Evolutionary conservation across 1,140 invertebrate genomes (phyloP), one percentile per base, ranked within the genome.

Genomic region (Cyclargus thomasi): DNA sequence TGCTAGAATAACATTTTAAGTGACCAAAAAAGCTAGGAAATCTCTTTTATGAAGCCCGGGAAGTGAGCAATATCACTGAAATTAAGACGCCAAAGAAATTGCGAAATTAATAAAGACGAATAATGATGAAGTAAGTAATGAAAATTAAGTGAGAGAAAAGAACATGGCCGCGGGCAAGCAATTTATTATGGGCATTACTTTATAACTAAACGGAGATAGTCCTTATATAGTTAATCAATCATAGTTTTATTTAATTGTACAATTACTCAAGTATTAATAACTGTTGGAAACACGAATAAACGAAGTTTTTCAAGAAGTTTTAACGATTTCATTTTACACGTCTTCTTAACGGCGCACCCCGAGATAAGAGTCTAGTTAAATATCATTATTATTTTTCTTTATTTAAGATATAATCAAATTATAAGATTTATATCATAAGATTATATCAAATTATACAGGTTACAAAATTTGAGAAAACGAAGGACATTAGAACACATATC

Each of bases 81-180:
- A 16, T 47, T 47, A 47, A 47, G 39, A 16, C 14, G 39, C 39
- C 39, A 47, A 47, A 47, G 39, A 47, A 47, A 59, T 59, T 59
- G 10, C 1, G 18, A 20, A 18, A 18, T 59, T 59, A 20, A 59
- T 20, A 20, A 59, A 59, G 55, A 59, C 53, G 17, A 20, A 55
- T 20, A 20, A 55, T 59, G 20, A 59, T 20, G 55, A 59, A 59
- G 55, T 10, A 21, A 59, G 6, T 21, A 59, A 59, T 59, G 39
- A 59, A 59, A 59, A 59, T 20, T 20, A 47, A 47, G 39, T 47
- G 39, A 47, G 39, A 47, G 10, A 47, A 1, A 47, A 47, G 39
- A 14, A 47, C 14, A 16, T 14, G 29, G 5, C 39, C 3, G 10
- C 11, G 20, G 20, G 20, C 20, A 20, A 21, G 11, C 20, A 18